These are phyloP conservation scores for Deroptyus accipitrinus DNA, from an alignment of 2,113 vertebrate genomes.

Conservation along the genomic window DNA sequence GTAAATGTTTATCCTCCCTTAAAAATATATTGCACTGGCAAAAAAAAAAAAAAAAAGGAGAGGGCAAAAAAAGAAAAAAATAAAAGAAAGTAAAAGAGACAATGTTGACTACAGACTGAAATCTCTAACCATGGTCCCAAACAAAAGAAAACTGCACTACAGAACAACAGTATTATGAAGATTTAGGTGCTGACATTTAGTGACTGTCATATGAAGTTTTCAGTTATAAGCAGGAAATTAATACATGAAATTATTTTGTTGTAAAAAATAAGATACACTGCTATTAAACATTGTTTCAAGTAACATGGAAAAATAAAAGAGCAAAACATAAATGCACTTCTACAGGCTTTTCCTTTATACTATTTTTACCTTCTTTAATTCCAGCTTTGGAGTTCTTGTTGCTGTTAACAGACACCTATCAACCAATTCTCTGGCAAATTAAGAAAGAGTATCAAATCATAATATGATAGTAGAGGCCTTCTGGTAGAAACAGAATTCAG, in stretches of 20 bases:
- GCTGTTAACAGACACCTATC: neutral
- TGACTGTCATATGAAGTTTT: slow-evolving; percentile 21
- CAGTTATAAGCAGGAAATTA: neutral
- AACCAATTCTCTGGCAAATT: neutral
- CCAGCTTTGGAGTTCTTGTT: neutral
- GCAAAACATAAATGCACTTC: slow-evolving; percentile 19
- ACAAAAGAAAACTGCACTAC: neutral
- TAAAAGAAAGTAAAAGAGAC: neutral
- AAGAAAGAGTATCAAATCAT: neutral
- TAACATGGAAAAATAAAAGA: slow-evolving; percentile 58
- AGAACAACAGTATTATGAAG: neutral
- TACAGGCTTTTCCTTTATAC: slow-evolving; percentile 25
- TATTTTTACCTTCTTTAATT: neutral
- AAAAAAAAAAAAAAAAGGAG: neutral
- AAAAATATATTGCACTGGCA: neutral
- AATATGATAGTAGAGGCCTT: neutral
- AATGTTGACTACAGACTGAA: neutral
- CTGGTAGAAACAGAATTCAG: neutral
- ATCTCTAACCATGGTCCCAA: neutral
- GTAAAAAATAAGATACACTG: slow-evolving; percentile 48
- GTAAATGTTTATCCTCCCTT: neutral
- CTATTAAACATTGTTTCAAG: slow-evolving; percentile 46
- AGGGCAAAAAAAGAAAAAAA: neutral
- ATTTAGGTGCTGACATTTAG: slow-evolving; percentile 50
- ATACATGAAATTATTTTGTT: slow-evolving; percentile 49